These are phyloP conservation scores for Diplosoma virens DNA, from an alignment of 23 tunicate genomes.

Conservation along the genomic window DNA sequence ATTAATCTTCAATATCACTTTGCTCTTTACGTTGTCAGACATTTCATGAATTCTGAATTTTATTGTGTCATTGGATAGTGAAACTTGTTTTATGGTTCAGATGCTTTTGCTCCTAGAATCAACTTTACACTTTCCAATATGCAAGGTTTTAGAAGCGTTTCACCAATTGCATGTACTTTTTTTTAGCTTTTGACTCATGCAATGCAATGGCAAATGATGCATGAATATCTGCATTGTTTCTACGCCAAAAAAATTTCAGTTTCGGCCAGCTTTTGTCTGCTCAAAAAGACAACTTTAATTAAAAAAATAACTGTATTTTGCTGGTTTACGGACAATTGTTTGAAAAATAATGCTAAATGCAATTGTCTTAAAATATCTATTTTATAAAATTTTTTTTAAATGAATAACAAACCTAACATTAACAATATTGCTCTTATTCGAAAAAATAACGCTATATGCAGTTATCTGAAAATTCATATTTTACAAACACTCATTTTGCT, in stretches of 20 bases:
- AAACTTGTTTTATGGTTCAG: conserved; percentile 24
- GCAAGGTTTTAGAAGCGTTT: conserved; percentile 26
- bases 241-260: conserved; percentile 2
- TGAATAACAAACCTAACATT: too few species aligned
- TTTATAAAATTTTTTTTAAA: too few species aligned
- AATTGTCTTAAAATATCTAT: too few species aligned
- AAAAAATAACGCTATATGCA: too few species aligned
- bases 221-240: conserved; percentile 31
- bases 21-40: conserved; percentile 31
- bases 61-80: conserved; percentile 28
- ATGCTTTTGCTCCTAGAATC: conserved; percentile 34
- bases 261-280: conserved; percentile 11
- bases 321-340: too few species aligned
- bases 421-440: too few species aligned
- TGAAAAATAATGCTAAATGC: too few species aligned
- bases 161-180: conserved; percentile 24
- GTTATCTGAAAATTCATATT: too few species aligned
- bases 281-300: conserved; percentile 29
- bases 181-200: conserved; percentile 26
- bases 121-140: too few species aligned
- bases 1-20: conserved; percentile 2
- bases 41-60: conserved; percentile 26
- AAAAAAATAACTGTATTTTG: conserved; percentile 18
- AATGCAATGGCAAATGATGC: conserved; percentile 35
- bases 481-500: too few species aligned